These are phyloP conservation scores for Cacatua alba DNA, from an alignment of 2,113 vertebrate genomes.

Conservation along the genomic window DNA sequence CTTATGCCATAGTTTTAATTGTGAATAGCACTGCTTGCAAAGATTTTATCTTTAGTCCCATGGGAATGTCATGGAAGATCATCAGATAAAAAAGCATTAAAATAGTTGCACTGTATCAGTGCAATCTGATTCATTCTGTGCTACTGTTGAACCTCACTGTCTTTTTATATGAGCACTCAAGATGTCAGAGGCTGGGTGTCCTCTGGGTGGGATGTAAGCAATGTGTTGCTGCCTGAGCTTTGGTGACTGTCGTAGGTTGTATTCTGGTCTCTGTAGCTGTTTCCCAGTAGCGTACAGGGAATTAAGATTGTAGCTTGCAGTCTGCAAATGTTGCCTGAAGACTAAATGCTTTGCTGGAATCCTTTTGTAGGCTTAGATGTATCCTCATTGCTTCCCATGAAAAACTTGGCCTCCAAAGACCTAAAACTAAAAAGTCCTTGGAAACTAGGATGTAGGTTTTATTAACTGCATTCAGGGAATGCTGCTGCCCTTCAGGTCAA, in stretches of 20 bases:
- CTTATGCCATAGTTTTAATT: background rate
- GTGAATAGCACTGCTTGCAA: background rate
- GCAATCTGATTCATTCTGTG: background rate
- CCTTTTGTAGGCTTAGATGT: background rate
- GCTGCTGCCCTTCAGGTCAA: background rate
- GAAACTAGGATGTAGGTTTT: background rate
- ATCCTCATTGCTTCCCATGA: background rate
- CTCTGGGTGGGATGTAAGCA: background rate
- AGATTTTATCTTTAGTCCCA: background rate
- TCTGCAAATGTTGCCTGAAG: background rate
- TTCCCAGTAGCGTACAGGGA: background rate
- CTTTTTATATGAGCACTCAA: background rate
- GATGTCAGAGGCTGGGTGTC: background rate
- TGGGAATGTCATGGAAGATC: background rate
- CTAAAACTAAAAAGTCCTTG: background rate
- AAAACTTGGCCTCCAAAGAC: background rate
- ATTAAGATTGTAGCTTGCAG: background rate
- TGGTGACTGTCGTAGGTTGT: background rate
- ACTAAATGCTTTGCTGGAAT: background rate
- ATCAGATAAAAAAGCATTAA: background rate
- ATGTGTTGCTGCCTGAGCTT: background rate
- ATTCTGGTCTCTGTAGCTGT: background rate
- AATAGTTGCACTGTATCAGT: background rate
- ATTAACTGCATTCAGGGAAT: fast-evolving
- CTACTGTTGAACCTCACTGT: background rate